Base-by-base conservation (phyloP, 2,113 vertebrate species). In the Chaenocephalus aceratus region DNA sequence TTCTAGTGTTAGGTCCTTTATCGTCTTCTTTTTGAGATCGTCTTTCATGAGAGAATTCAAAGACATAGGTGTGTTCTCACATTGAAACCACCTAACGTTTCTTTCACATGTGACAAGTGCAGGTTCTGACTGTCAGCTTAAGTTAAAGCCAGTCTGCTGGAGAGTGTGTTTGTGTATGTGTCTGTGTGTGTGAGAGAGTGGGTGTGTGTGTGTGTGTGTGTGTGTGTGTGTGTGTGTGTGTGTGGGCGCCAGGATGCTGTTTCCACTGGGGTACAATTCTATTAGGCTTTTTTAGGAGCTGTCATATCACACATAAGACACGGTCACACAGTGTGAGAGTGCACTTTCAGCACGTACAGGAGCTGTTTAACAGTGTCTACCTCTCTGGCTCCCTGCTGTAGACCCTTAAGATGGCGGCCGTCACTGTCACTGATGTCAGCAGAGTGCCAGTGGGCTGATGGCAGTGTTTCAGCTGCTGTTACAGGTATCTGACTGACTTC, bases 381-480 rank as follows among this genome's bases (percentile, higher is more conserved):
- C 53, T 67, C 21, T 76, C 76, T 21, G 23, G 64, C 68, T 72
- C 51, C 44, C 41, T 9, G 54, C 83, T 67, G 68, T 56, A 79
- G 57, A 79, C 69, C 61, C 46, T 51, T 77, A 80, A 89, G 77
- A 89, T 83, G 79, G 85, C 49, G 34, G 69, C 16, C 44, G 34
- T 88, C 77, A 67, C 72, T 74, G 80, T 84, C 86, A 67, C 46
- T 83, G 71, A 76, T 56, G 77, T 86, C 79, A 77, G 82, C 75
- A 49, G 48, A 79, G 60, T 63, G 79, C 49, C 73, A 59, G 34
- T 67, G 62, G 80, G 82, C 61, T 70, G 86, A 61, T 75, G 87
- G 69, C 80, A 69, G 71, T 68, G 85, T 80, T 70, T 83, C 69
- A 71, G 72, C 76, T 58, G 77, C 68, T 65, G 16, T 77, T 61